Conservation (phyloP, 1,140 invertebrate species). For the Pseudomyrmex pallidus region DNA sequence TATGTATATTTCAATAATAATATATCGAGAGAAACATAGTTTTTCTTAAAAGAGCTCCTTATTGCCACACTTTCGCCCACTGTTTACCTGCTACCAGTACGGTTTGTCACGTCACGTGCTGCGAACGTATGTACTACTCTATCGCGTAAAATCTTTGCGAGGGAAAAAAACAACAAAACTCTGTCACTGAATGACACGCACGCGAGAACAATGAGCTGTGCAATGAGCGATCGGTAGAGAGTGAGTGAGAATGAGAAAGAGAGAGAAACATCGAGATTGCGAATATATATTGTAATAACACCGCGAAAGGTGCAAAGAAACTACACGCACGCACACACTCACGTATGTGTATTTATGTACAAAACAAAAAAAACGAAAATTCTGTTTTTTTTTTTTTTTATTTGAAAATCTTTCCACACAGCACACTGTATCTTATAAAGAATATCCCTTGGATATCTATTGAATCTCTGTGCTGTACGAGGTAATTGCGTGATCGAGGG, state of each 20-base stretch:
- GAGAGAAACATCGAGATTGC: slow-evolving; percentile 2
- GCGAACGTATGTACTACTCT: slow-evolving; percentile 20
- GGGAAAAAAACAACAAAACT: background rate
- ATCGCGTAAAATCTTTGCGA: slow-evolving; percentile 41
- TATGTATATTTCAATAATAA: background rate
- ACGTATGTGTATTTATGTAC: no score
- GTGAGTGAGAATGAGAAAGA: slow-evolving; percentile 45
- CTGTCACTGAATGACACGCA: slow-evolving; percentile 51
- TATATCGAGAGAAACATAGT: background rate
- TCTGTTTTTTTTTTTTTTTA: no score
- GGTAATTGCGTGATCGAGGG: no score
- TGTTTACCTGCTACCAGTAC: background rate
- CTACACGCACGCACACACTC: no score
- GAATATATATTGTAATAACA: no score
- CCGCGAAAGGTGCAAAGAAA: no score
- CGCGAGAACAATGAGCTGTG: background rate
- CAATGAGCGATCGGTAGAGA: slow-evolving; percentile 65
- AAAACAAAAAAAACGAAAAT: no score
- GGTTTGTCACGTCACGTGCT: slow-evolving; percentile 1
- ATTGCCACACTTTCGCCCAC: slow-evolving; percentile 24
- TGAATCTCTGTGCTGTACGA: no score
- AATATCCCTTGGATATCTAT: no score
- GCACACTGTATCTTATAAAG: no score
- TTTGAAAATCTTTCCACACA: no score
- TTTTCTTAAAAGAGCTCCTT: slow-evolving; percentile 47